Evolutionary conservation across 2,797 vertebrate genomes (phyloP).

Genomic region (Diceros bicornis): DNA sequence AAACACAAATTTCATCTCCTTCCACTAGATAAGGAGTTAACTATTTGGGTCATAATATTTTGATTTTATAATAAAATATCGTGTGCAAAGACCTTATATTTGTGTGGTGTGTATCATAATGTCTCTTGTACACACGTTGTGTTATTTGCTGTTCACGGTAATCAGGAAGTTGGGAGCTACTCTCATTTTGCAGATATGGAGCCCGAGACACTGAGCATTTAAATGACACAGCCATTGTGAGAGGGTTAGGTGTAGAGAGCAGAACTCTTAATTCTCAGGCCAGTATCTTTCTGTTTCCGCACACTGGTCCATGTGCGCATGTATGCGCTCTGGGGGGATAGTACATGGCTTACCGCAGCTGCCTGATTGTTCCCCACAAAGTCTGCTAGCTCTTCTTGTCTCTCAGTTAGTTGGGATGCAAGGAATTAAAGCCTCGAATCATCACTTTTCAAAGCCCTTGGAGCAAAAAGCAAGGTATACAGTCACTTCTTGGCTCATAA

Average conservation of each 20-base stretch:
- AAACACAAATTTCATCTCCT: neutral
- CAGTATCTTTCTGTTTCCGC: rapidly evolving
- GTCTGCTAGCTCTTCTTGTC: neutral
- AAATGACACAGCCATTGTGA: neutral
- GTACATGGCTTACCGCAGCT: rapidly evolving
- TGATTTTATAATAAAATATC: neutral
- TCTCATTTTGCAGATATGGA: neutral
- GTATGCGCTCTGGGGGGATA: too few relatives aligned
- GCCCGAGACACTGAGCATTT: neutral
- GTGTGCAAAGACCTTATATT: neutral
- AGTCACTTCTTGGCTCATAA: neutral
- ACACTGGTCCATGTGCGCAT: rapidly evolving
- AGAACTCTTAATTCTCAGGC: neutral
- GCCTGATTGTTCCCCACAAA: neutral
- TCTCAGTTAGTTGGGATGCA: neutral
- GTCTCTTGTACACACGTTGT: neutral
- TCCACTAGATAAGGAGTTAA: neutral
- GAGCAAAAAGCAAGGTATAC: neutral
- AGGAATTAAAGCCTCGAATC: neutral
- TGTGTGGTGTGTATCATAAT: rapidly evolving
- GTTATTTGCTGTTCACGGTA: neutral
- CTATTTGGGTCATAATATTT: neutral
- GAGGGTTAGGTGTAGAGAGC: neutral
- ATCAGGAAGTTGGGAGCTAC: neutral
- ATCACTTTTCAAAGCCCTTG: neutral